A percentile compares a stretch with the other conserved stretches of the same genome.
These are phyloP conservation scores for Excalfactoria chinensis DNA, from an alignment of 2,113 vertebrate species.

Conservation along the genomic window DNA sequence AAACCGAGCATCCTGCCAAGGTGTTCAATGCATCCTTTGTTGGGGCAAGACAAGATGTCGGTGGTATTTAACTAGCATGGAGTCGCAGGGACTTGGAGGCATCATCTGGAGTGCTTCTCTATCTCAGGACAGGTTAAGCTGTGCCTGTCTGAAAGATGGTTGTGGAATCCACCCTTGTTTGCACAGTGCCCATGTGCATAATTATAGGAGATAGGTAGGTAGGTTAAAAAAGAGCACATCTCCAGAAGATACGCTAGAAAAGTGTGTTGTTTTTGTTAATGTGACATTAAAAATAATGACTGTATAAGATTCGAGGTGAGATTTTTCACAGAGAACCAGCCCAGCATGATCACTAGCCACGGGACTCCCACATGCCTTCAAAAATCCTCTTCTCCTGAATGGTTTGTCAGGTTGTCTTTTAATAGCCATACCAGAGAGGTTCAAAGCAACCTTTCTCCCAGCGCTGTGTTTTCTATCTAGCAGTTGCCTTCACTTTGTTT, in stretches of 20 bases:
- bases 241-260: background rate
- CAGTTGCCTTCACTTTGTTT: conserved; percentile 31
- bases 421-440: conserved; percentile 61
- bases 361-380: conserved; percentile 8
- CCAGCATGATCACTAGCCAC: background rate
- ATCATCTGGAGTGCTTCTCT: background rate
- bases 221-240: background rate
- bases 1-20: background rate
- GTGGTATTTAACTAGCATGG: background rate
- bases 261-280: background rate
- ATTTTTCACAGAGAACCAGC: background rate
- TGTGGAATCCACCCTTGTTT: background rate
- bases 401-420: background rate
- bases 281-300: background rate
- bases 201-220: background rate
- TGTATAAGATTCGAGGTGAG: background rate
- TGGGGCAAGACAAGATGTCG: background rate
- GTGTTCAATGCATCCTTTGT: background rate
- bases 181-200: background rate
- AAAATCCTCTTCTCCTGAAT: background rate
- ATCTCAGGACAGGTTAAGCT: background rate
- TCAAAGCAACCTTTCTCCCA: conserved; percentile 27
- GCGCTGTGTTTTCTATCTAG: conserved; percentile 33
- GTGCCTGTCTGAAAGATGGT: fast-evolving
- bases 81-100: background rate